Percentiles rank a stretch among this genome's conserved stretches.
phyloP scores from a whole-genome alignment of 2,888 invertebrate genomes.

The Exocentrus adspersus region DNA sequence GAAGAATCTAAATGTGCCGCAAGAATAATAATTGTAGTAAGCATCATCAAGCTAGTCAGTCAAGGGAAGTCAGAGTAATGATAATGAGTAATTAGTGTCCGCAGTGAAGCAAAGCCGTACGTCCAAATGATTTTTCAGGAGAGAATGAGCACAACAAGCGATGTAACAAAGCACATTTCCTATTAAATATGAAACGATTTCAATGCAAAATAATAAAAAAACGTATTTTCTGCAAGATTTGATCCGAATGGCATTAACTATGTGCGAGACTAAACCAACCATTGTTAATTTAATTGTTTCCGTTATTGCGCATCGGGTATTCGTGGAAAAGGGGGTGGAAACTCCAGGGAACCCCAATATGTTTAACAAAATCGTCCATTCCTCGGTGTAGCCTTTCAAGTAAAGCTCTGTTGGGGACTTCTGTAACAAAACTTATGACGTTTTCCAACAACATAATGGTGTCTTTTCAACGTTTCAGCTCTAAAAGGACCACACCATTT shows the following conservation, averaged over 20 bases:
- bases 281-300: constrained; percentile 67
- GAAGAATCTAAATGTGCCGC: too few species aligned
- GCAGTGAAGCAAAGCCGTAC: constrained; percentile 32
- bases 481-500: constrained; percentile 51
- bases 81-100: constrained; percentile 5
- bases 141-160: constrained; percentile 35
- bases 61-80: background rate
- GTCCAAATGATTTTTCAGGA: constrained; percentile 33
- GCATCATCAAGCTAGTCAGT: too few species aligned
- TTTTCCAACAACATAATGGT: constrained; percentile 52
- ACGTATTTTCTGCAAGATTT: constrained; percentile 65
- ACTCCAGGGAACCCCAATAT: constrained; percentile 56
- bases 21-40: too few species aligned
- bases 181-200: constrained; percentile 63
- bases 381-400: constrained; percentile 2
- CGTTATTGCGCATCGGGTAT: constrained; percentile 62
- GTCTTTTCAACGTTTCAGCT: constrained; percentile 49
- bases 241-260: constrained; percentile 61
- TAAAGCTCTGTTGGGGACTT: constrained; percentile 38
- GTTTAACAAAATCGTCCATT: constrained; percentile 33
- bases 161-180: constrained; percentile 57
- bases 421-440: constrained; percentile 48
- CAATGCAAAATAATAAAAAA: constrained; percentile 62
- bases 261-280: constrained; percentile 64
- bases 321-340: constrained; percentile 56